phyloP scores from a whole-genome alignment of 2,888 invertebrate species.

The Phoronis australis region DNA sequence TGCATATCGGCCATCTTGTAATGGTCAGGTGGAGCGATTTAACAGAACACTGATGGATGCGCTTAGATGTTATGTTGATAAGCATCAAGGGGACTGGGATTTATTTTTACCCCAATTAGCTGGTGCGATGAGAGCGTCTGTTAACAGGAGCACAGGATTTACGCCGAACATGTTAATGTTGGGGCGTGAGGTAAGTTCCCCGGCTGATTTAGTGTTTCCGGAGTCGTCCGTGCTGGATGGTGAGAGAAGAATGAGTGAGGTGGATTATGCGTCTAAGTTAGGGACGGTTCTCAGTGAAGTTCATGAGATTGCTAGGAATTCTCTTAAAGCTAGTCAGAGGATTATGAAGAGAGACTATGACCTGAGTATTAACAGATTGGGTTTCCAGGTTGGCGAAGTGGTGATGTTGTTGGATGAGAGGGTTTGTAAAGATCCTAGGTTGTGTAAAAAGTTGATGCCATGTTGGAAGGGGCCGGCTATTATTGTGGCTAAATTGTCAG shows the following conservation, averaged over 20 bases:
- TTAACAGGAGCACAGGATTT: conserved; percentile 12
- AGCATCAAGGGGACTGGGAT: conserved; percentile 17
- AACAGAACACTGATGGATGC: conserved; percentile 14
- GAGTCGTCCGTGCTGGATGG: background rate
- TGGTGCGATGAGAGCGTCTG: conserved; percentile 15
- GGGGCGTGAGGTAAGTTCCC: conserved; percentile 13
- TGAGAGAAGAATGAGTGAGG: background rate
- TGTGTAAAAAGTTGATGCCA: background rate
- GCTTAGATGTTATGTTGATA: conserved; percentile 13
- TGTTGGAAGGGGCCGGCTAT: background rate
- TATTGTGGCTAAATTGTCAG: background rate
- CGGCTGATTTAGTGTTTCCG: conserved; percentile 8
- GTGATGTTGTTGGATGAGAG: background rate
- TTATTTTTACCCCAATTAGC: conserved; percentile 14
- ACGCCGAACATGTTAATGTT: conserved; percentile 14
- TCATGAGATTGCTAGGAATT: conserved; percentile 11
- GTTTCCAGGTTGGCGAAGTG: background rate
- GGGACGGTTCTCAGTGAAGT: conserved; percentile 1
- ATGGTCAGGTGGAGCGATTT: conserved; percentile 13
- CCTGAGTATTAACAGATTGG: background rate
- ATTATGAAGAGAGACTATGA: background rate
- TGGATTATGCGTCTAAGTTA: conserved; percentile 1
- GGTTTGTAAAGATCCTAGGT: background rate
- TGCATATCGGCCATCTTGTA: conserved; percentile 14
- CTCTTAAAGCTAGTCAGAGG: background rate